Conservation (phyloP, 2,888 invertebrate species). For the Octodonta nipae region DNA sequence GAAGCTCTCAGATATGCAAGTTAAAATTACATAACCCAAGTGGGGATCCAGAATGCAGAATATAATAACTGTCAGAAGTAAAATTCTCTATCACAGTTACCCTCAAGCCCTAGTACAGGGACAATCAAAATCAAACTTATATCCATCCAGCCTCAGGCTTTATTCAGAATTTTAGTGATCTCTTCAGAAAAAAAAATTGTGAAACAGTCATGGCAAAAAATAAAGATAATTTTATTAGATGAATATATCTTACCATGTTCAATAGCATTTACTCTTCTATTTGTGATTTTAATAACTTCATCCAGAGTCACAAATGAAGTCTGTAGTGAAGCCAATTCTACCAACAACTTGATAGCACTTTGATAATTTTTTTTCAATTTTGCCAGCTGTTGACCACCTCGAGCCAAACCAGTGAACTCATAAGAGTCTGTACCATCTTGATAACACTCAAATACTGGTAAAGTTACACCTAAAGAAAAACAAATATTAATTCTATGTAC, state of each 20-base stretch:
- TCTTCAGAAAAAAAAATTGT: background rate
- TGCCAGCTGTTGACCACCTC: conserved; percentile 93
- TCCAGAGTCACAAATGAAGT: conserved; percentile 97
- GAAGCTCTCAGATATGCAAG: too few relatives aligned
- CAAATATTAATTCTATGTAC: background rate
- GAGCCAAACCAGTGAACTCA: conserved; percentile 87
- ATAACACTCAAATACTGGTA: conserved; percentile 91
- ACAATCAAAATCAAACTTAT: background rate
- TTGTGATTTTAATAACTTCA: conserved; percentile 97
- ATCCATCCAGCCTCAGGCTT: too few relatives aligned
- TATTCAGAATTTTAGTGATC: background rate
- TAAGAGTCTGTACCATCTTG: conserved; percentile 93
- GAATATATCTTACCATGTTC: conserved; percentile 79
- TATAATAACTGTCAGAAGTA: too few relatives aligned
- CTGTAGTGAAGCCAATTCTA: conserved; percentile 93
- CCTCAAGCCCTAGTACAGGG: background rate
- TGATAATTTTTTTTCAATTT: conserved; percentile 97
- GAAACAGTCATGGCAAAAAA: background rate
- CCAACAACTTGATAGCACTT: conserved; percentile 86
- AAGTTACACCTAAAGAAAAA: conserved; percentile 58
- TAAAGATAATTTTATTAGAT: background rate
- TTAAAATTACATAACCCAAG: too few relatives aligned
- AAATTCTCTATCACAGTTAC: too few relatives aligned
- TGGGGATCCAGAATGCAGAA: too few relatives aligned
- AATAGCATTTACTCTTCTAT: conserved; percentile 97